Base-by-base conservation (phyloP, 2,113 vertebrate species). In the Seriola rivoliana region DNA sequence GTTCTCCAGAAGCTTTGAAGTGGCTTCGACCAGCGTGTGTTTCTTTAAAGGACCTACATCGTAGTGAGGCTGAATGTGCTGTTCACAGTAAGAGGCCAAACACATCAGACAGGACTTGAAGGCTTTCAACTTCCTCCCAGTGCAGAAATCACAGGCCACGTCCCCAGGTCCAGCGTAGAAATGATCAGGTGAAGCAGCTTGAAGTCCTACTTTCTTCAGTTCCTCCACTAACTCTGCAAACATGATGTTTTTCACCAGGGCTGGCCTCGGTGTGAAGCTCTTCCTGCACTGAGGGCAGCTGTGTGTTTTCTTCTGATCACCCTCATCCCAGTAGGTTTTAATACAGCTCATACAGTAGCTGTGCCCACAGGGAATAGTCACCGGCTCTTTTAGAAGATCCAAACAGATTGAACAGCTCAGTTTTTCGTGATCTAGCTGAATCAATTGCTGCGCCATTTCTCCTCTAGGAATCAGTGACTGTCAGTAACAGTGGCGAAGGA, bases 271-370 rank as follows among this genome's bases (percentile, higher is more conserved):
- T 16, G 34, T 54, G 81, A 78, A 66, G 21, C 36, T 67, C 34
- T 62, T 42, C 23, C 75, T 72, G 54, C 81, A 84, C 62, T 78
- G 81, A 54, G 81, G 81, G 25, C 81, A 84, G 68, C 69, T 72
- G 25, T 44, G 4, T 9, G 32, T 36, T 50, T 23, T 23, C 50
- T 6, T 40, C 17, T 50, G 13, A 4, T 25, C 5, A 11, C 44
- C 32, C 1, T 25, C 17, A 50, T 7, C 48, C 48, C 48, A 50
- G 48, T 50, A 50, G 17, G 0, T 50, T 50, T 48, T 17, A 48
- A 48, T 48, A 48, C 46, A 48, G 16, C 46, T 16, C 46, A 48
- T 48, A 48, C 46, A 48, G 16, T 48, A 48, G 46, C 16, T 48
- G 46, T 48, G 46, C 2, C 46, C 46, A 48, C 46, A 48, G 48